Conservation (phyloP, 2,797 vertebrate genomes). For the Sebastes miniatus region DNA sequence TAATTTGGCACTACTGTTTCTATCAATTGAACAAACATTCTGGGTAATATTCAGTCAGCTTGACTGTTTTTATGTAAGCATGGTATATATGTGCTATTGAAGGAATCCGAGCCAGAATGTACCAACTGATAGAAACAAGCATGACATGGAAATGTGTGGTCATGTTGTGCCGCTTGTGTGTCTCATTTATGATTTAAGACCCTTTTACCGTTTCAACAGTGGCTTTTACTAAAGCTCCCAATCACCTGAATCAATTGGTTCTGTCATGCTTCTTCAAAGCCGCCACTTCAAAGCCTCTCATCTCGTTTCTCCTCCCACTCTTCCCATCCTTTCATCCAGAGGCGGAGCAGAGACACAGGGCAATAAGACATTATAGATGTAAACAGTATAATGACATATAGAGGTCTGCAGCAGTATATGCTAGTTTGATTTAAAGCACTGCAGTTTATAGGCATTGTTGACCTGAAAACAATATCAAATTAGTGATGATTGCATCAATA, state of each 20-base stretch:
- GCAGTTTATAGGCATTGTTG: background rate
- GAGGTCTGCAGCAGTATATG: background rate
- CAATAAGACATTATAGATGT: constrained; percentile 14
- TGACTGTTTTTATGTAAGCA: background rate
- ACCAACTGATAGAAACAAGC: constrained; percentile 26
- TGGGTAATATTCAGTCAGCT: background rate
- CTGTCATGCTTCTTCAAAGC: constrained; percentile 56
- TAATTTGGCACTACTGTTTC: background rate
- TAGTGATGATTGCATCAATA: background rate
- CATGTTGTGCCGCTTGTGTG: constrained; percentile 14
- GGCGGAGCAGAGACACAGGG: constrained; percentile 9
- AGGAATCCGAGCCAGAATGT: constrained; percentile 12
- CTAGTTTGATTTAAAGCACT: background rate
- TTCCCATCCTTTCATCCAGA: constrained; percentile 23
- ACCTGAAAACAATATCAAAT: background rate
- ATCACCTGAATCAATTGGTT: constrained; percentile 65
- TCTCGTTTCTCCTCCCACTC: constrained; percentile 31
- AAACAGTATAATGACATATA: constrained; percentile 16
- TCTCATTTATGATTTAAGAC: constrained; percentile 47
- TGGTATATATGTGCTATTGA: background rate
- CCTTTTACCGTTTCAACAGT: constrained; percentile 33
- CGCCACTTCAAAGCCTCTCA: constrained; percentile 48
- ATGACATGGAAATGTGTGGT: constrained; percentile 34
- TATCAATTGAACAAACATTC: background rate
- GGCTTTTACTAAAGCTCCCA: constrained; percentile 48